Evolutionary conservation across 2,113 vertebrate genomes (phyloP).

Genomic region (Tinamus guttatus): DNA sequence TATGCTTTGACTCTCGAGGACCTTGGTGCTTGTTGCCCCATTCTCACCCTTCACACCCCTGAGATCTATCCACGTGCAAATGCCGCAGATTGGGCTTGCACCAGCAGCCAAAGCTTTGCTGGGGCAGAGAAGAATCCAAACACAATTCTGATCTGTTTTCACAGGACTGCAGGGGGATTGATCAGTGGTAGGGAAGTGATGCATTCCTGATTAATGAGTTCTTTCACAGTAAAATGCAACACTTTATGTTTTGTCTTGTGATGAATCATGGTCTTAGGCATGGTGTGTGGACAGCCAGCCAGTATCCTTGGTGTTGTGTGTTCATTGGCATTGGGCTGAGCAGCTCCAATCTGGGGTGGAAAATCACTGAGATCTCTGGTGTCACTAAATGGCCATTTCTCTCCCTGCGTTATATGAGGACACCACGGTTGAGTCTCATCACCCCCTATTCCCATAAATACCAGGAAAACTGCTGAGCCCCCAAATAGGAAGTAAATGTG

Average conservation of each 20-base stretch:
- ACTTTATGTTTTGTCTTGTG: background rate
- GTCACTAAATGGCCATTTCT: accelerated
- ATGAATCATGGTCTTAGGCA: background rate
- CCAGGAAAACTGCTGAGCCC: background rate
- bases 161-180: background rate
- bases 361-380: background rate
- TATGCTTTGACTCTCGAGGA: background rate
- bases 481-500: background rate
- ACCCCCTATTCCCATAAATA: background rate
- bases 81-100: background rate
- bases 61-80: accelerated
- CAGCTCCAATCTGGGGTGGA: background rate
- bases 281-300: background rate
- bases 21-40: accelerated
- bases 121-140: background rate
- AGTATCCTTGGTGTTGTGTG: accelerated
- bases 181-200: background rate
- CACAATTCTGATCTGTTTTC: background rate
- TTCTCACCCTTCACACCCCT: background rate
- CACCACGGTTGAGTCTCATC: background rate
- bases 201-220: background rate
- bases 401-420: background rate
- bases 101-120: background rate
- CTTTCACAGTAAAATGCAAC: background rate
- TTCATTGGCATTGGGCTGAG: background rate